A percentile compares a stretch with the other conserved stretches of the same genome.
Evolutionary conservation across 2,888 invertebrate genomes (phyloP).

Genomic region (Aphidoletes aphidimyza): DNA sequence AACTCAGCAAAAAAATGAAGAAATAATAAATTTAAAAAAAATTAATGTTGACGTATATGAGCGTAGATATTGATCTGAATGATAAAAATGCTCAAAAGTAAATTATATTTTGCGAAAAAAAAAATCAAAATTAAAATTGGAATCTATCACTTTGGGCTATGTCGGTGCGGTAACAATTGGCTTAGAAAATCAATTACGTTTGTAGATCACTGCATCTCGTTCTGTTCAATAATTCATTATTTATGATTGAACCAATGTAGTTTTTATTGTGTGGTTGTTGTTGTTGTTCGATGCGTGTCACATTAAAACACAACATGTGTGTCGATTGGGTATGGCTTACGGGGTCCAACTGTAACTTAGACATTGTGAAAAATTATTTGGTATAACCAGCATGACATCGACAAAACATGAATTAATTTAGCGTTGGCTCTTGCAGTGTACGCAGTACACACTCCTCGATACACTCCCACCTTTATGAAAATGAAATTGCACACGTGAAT

Average conservation of each 20-base stretch:
- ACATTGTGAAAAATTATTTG: background rate
- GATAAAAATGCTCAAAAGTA: background rate
- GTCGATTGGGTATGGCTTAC: constrained; percentile 24
- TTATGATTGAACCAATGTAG: background rate
- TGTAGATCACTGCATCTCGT: background rate
- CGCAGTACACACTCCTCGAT: background rate
- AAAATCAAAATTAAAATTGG: too few species aligned
- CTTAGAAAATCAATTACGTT: constrained; percentile 21
- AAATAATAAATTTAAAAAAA: background rate
- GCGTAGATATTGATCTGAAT: constrained; percentile 24
- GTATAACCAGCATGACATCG: constrained; percentile 11
- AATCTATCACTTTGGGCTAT: background rate
- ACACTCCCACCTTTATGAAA: constrained; percentile 1
- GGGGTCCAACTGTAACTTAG: background rate
- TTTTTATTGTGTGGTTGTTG: background rate
- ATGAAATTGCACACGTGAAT: background rate
- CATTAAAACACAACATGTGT: constrained; percentile 27
- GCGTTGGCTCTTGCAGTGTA: too few species aligned
- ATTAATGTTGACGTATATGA: constrained; percentile 43
- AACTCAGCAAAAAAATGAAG: background rate
- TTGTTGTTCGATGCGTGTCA: background rate
- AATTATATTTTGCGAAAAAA: background rate
- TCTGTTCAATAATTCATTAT: background rate
- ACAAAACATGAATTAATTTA: constrained; percentile 7
- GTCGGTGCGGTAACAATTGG: background rate